A percentile compares a stretch with the other conserved stretches of the same genome.
Evolutionary conservation across 2,797 vertebrate species (phyloP).

Genomic region (Glossophaga mutica): DNA sequence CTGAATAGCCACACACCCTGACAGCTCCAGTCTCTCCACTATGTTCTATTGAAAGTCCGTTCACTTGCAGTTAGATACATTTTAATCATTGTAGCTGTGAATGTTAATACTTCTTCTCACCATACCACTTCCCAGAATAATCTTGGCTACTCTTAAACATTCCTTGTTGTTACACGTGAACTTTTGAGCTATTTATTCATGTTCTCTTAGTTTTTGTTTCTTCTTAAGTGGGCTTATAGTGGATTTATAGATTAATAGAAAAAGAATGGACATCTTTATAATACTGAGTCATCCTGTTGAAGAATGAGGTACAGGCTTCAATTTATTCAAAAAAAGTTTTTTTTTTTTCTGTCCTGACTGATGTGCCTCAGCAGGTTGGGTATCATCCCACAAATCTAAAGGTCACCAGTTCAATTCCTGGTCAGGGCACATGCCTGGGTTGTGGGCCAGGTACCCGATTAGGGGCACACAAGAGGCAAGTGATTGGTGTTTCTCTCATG

Average conservation of each 20-base stretch:
- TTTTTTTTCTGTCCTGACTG: background rate
- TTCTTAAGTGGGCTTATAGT: background rate
- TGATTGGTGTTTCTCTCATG: background rate
- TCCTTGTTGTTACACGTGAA: background rate
- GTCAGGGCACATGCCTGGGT: background rate
- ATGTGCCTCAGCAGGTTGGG: background rate
- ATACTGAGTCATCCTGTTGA: background rate
- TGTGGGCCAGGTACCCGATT: background rate
- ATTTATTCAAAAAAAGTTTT: background rate
- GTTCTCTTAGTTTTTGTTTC: background rate
- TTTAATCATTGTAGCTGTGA: background rate
- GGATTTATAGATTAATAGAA: background rate
- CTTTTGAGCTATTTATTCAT: background rate
- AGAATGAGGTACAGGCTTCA: background rate
- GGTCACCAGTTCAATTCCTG: background rate
- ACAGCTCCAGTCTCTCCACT: background rate
- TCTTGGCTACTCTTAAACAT: background rate
- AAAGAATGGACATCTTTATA: background rate
- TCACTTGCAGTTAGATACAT: background rate
- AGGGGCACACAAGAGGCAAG: background rate
- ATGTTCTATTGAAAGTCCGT: background rate
- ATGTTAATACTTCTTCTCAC: background rate
- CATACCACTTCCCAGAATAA: background rate
- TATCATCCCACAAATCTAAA: background rate
- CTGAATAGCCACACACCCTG: rapidly evolving